phyloP scores from a whole-genome alignment of 2,888 invertebrate species.

The Colostygia pectinataria region DNA sequence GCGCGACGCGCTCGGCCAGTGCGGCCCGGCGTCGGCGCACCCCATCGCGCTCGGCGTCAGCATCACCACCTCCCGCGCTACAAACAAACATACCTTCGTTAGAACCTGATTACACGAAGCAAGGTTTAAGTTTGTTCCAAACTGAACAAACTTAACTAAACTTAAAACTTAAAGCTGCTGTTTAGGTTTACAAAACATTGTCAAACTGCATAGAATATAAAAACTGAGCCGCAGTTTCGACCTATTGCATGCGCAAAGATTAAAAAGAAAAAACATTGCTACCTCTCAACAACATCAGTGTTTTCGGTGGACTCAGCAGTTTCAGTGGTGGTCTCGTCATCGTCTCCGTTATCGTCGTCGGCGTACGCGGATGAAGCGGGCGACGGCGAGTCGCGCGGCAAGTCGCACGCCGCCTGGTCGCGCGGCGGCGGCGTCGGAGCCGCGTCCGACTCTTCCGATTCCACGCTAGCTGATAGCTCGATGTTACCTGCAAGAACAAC shows the following conservation, averaged over 20 bases:
- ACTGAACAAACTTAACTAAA: no score
- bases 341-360: slow-evolving; percentile 59
- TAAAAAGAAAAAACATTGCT: no score
- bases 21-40: slow-evolving; percentile 53
- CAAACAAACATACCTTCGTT: neutral
- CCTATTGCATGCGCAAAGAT: no score
- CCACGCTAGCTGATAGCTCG: slow-evolving; percentile 39
- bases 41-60: no score
- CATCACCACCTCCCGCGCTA: slow-evolving; percentile 38
- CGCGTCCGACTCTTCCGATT: slow-evolving; percentile 54
- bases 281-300: slow-evolving; percentile 3
- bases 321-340: slow-evolving; percentile 42
- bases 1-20: slow-evolving; percentile 59
- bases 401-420: slow-evolving; percentile 40
- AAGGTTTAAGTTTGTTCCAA: no score
- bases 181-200: no score
- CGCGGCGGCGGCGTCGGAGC: slow-evolving; percentile 50
- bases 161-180: no score
- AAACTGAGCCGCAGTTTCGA: no score
- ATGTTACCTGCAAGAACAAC: slow-evolving; percentile 49
- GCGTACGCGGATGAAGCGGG: slow-evolving; percentile 47
- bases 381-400: slow-evolving; percentile 36
- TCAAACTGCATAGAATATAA: no score
- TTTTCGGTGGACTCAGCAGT: slow-evolving; percentile 4
- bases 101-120: no score